phyloP scores from a whole-genome alignment of 2,797 vertebrate genomes.

The Allobates femoralis region DNA sequence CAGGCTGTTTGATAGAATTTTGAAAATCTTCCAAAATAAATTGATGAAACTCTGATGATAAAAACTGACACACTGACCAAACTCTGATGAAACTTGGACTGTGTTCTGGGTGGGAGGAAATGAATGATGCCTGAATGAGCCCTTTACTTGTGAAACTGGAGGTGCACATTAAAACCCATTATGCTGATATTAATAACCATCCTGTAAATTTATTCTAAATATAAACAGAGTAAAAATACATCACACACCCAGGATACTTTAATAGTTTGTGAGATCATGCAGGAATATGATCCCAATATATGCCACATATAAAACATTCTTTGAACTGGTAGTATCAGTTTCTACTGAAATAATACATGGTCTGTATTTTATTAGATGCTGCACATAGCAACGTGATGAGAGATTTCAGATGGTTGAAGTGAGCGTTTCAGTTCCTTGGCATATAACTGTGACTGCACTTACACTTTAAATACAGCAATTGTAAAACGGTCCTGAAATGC shows the following conservation, averaged over 20 bases:
- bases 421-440: conserved; percentile 4
- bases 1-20: no score
- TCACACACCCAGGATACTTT: neutral
- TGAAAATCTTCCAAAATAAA: no score
- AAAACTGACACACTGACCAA: no score
- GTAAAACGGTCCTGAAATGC: neutral
- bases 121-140: no score
- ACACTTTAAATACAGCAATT: neutral
- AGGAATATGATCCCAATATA: conserved; percentile 8
- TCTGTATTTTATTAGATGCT: conserved; percentile 40
- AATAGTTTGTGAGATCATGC: neutral
- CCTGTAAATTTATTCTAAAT: neutral
- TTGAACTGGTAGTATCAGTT: conserved; percentile 14
- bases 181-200: neutral
- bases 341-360: conserved; percentile 27
- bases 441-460: neutral
- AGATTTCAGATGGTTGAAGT: conserved; percentile 32
- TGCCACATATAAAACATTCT: conserved; percentile 25
- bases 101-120: no score
- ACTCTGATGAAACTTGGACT: no score
- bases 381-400: conserved; percentile 29
- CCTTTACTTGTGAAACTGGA: no score
- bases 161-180: neutral
- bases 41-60: no score
- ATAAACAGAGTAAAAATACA: neutral